Evolutionary conservation across 2,113 vertebrate species (phyloP).

Genomic region (Neodontobutis hainanensis): DNA sequence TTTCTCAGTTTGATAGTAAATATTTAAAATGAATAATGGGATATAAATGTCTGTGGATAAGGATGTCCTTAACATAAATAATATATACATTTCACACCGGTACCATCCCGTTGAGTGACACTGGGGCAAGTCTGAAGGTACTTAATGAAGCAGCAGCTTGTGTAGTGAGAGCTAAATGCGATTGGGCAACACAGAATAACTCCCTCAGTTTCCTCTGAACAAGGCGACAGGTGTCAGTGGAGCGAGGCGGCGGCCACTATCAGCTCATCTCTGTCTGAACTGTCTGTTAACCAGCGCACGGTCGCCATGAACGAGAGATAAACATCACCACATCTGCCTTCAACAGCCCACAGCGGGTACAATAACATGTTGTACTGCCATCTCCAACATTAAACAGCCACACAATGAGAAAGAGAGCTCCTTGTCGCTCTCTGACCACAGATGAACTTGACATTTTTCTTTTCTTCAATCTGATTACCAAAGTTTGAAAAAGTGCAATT

Average conservation of each 20-base stretch:
- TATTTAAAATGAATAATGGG: too few relatives aligned
- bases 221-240: constrained; percentile 54
- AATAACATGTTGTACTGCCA: neutral
- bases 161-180: neutral
- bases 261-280: constrained; percentile 62
- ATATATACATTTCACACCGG: too few relatives aligned
- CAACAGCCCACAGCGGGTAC: constrained; percentile 20
- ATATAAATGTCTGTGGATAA: too few relatives aligned
- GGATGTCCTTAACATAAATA: too few relatives aligned
- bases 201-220: constrained; percentile 52
- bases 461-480: constrained; percentile 86
- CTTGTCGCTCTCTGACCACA: constrained; percentile 83
- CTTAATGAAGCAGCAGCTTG: too few relatives aligned
- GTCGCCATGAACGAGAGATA: constrained; percentile 69
- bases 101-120: too few relatives aligned
- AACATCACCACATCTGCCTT: constrained; percentile 56
- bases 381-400: neutral
- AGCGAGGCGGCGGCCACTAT: constrained; percentile 40
- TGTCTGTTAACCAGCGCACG: constrained; percentile 57
- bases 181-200: constrained; percentile 47
- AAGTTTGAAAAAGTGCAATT: constrained; percentile 91
- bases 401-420: constrained; percentile 64
- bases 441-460: constrained; percentile 87
- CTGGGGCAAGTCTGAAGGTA: too few relatives aligned
- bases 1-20: too few relatives aligned